Conservation (phyloP, 2,888 invertebrate genomes). For the Megastigmus dorsalis region DNA sequence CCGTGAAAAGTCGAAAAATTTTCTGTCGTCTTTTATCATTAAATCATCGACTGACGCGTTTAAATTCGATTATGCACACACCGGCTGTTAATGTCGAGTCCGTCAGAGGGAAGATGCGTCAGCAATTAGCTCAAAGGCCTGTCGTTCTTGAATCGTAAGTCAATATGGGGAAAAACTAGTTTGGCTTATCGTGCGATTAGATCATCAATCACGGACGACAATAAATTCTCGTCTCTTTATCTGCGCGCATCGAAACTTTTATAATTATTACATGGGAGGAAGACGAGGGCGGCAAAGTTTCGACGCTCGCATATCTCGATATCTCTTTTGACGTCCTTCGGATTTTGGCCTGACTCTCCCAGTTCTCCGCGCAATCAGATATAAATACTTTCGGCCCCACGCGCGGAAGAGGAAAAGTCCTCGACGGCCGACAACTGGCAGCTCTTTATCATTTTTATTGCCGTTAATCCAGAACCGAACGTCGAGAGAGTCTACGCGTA, state of each 20-base stretch:
- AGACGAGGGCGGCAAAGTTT: constrained; percentile 17
- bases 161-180: too few relatives aligned
- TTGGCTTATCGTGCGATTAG: neutral
- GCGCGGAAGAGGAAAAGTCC: neutral
- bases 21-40: too few relatives aligned
- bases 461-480: neutral
- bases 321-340: constrained; percentile 18
- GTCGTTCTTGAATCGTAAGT: too few relatives aligned
- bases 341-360: neutral
- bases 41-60: too few relatives aligned
- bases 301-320: constrained; percentile 1
- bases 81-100: too few relatives aligned
- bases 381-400: constrained; percentile 27
- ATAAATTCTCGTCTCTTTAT: constrained; percentile 32
- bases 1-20: too few relatives aligned
- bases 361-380: constrained; percentile 40
- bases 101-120: too few relatives aligned
- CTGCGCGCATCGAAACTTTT: constrained; percentile 31
- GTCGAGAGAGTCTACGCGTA: neutral
- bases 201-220: constrained; percentile 16
- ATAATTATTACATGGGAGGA: constrained; percentile 8
- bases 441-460: constrained; percentile 30
- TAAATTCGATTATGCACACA: too few relatives aligned
- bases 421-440: neutral
- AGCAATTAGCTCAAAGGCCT: too few relatives aligned